Evolutionary conservation across 2,888 invertebrate genomes (phyloP).

Genomic region (Protophormia terraenovae): DNA sequence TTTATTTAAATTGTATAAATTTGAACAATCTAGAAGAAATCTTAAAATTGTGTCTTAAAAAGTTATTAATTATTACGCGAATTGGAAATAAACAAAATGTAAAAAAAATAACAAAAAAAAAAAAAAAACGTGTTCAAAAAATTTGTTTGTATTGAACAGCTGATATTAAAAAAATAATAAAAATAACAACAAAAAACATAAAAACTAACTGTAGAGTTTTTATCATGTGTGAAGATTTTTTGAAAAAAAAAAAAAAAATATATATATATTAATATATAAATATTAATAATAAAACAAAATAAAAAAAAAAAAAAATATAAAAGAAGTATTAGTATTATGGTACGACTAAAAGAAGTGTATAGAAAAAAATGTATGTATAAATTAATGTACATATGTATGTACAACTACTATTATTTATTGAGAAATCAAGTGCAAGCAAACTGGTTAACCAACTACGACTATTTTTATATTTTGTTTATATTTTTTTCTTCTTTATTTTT

Average conservation of each 20-base stretch:
- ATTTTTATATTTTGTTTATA: background rate
- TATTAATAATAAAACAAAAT: background rate
- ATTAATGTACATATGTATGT: conserved; percentile 13
- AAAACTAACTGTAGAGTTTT: conserved; percentile 1
- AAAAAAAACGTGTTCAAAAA: background rate
- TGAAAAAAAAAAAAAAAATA: background rate
- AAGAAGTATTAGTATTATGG: background rate
- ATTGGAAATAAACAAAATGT: background rate
- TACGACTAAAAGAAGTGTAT: background rate
- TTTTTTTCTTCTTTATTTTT: too few relatives aligned
- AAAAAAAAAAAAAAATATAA: background rate
- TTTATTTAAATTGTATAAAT: background rate
- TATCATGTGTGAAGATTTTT: background rate
- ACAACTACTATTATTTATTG: background rate
- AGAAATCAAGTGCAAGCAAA: conserved; percentile 60
- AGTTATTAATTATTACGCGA: conserved; percentile 3
- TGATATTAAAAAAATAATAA: conserved; percentile 3
- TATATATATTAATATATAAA: background rate
- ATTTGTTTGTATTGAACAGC: conserved; percentile 10
- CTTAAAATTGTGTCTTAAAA: background rate
- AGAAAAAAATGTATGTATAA: background rate
- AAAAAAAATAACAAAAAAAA: conserved; percentile 9
- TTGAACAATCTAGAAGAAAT: conserved; percentile 35
- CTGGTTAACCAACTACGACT: conserved; percentile 32
- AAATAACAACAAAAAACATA: background rate